Evolutionary conservation across 2,113 vertebrate species (phyloP).

Genomic region (Brienomyrus longianalis): DNA sequence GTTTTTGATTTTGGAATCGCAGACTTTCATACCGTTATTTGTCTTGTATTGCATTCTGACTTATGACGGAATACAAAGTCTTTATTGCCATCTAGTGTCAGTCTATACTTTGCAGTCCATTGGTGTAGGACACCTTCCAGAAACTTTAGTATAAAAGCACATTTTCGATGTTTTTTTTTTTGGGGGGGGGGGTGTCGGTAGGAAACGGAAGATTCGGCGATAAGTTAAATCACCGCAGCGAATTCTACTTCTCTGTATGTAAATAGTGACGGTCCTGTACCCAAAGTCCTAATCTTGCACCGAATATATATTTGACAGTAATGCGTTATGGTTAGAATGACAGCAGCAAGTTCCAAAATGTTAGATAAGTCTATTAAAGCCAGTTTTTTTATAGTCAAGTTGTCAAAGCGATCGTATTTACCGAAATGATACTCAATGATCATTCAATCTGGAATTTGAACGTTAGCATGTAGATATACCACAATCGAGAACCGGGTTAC

Average conservation of each 20-base stretch:
- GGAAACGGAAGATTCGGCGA: not conserved
- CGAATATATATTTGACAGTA: not conserved
- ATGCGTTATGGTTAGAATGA: not conserved
- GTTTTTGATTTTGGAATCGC: no score
- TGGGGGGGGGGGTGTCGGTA: not conserved
- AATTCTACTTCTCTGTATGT: not conserved
- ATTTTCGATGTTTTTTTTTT: not conserved
- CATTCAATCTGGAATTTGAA: not conserved
- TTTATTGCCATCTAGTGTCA: slow-evolving; percentile 18
- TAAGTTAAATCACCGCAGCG: not conserved
- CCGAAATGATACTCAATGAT: not conserved
- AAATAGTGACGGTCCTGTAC: not conserved
- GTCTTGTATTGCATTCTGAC: not conserved
- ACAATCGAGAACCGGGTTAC: not conserved
- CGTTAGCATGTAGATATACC: not conserved
- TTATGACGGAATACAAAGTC: not conserved
- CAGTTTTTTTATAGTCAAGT: not conserved
- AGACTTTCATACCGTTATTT: not conserved
- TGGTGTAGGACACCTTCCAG: not conserved
- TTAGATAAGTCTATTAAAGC: not conserved
- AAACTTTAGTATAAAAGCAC: not conserved
- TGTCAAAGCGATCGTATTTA: not conserved
- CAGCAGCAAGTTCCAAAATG: not conserved
- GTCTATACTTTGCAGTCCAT: not conserved
- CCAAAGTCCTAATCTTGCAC: not conserved